phyloP scores from a whole-genome alignment of 1,140 invertebrate genomes.

The Pseudoatta argentina region DNA sequence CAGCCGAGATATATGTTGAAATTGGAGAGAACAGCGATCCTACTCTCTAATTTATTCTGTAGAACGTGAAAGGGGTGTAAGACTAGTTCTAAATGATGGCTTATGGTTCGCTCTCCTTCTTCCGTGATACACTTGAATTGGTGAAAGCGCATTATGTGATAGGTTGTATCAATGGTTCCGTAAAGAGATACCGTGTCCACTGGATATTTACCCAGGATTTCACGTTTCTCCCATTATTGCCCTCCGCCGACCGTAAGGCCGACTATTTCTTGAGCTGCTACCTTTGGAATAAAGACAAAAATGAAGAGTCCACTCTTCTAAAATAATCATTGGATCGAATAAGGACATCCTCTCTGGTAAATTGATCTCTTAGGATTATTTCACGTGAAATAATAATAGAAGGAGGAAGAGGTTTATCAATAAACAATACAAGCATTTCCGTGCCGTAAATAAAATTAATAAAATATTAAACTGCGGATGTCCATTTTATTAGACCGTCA shows the following conservation, averaged over 20 bases:
- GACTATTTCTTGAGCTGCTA: neutral
- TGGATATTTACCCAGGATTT: neutral
- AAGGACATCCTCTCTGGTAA: neutral
- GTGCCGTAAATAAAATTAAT: neutral
- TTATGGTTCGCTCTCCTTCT: neutral
- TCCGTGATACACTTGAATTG: conserved; percentile 1
- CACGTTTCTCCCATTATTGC: neutral
- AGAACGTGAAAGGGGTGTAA: neutral
- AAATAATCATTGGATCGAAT: conserved; percentile 28
- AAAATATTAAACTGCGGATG: neutral
- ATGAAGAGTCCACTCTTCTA: neutral
- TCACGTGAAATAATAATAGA: conserved; percentile 18
- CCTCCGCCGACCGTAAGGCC: neutral
- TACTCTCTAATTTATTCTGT: neutral
- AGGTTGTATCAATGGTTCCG: neutral
- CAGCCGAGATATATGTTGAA: conserved; percentile 36
- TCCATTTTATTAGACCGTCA: neutral
- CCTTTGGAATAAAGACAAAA: neutral
- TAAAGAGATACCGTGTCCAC: neutral
- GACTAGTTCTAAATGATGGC: conserved; percentile 34
- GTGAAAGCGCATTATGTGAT: conserved; percentile 1
- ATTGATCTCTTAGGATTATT: neutral
- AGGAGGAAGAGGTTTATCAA: neutral
- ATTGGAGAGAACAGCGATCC: conserved; percentile 41
- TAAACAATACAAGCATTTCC: neutral